Base-by-base conservation (phyloP, 2,888 invertebrate species). In the Eupithecia inturbata region DNA sequence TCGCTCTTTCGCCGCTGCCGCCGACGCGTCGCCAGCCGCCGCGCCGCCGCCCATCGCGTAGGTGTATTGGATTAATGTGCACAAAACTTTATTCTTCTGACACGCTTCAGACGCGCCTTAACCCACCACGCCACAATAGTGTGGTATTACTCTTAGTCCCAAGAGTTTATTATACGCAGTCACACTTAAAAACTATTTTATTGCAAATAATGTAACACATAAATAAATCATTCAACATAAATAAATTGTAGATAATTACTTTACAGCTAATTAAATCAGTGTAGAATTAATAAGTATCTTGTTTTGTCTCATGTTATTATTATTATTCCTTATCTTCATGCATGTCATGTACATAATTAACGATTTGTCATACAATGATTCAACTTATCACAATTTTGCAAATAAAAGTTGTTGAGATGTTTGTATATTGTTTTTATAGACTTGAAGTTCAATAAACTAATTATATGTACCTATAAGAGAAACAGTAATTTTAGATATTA, bases 301-400 rank as follows among this genome's bases (percentile, higher is more conserved):
- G 72, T 75, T 74, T 67, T 68, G 62, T 22, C n/a, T 10, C 5
- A 2, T 57, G 19, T 53, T 49, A 36, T 64, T 63, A 64, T 36
- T 71, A 63, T 57, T 70, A 26, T 57, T 19, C 14, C 2, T 78
- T 72, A 68, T 68, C 60, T 72, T 74, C 74, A 49, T 73, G 75
- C 76, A 73, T 75, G 74, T 78, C 77, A 70, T 73, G 70, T 68
- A 39, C 36, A 66, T 68, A 70, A 70, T 75, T 72, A 72, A 45
- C 68, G 66, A 71, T 76, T 76, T 76, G 71, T 76, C 75, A 70
- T 70, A 69, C 60, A 72, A 66, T 75, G 68, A 75, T 76, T 71
- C 39, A 60, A 72, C 49, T 33, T 60, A 62, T 67, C 16, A 75
- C 73, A 67, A 76, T 78, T 45, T 77, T 76, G 73, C 67, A 63